phyloP scores from a whole-genome alignment of 2,797 vertebrate species.

The Linurgus olivaceus region DNA sequence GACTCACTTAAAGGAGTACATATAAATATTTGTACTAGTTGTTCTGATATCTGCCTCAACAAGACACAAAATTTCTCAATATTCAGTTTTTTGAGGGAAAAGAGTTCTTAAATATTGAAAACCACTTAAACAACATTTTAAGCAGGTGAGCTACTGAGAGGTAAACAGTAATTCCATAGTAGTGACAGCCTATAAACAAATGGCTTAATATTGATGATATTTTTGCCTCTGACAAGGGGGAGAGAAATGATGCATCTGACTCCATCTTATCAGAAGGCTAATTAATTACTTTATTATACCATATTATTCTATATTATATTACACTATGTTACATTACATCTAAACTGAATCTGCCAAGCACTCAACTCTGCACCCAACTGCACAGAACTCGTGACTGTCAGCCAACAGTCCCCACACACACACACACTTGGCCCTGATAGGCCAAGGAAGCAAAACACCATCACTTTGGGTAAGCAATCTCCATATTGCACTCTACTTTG shows the following conservation, averaged over 20 bases:
- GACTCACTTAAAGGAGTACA: background rate
- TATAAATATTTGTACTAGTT: background rate
- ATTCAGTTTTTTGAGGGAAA: background rate
- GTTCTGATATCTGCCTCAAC: background rate
- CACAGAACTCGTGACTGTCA: background rate
- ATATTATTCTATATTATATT: background rate
- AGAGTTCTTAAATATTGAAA: background rate
- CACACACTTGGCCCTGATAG: no score
- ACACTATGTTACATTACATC: background rate
- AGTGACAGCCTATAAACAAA: background rate
- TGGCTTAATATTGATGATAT: background rate
- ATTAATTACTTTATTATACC: background rate
- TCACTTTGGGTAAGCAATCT: no score
- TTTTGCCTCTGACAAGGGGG: fast-evolving
- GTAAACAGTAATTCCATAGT: background rate
- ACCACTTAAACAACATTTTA: background rate
- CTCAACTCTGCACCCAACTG: background rate
- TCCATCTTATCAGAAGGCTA: background rate
- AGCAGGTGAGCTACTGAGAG: background rate
- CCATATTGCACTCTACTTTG: no score
- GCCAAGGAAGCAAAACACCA: no score
- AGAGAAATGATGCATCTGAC: background rate
- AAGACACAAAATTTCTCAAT: background rate
- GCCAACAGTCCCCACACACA: no score
- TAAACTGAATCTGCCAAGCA: background rate